Percentiles rank a stretch among this genome's conserved stretches.
phyloP scores from a whole-genome alignment of 2,797 vertebrate genomes.

The Siniperca undulata region DNA sequence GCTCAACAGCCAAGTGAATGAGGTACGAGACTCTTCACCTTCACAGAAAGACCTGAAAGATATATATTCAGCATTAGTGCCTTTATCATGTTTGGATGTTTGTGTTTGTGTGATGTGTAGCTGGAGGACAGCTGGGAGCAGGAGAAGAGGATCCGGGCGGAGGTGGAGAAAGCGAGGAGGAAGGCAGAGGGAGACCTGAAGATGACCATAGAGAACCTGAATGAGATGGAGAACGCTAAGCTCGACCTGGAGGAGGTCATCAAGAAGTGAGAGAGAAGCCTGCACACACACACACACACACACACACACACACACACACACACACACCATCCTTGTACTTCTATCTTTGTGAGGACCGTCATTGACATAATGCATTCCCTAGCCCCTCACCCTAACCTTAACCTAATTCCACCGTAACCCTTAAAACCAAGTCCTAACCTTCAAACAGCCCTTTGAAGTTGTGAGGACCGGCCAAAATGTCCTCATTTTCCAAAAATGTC shows the following conservation, averaged over 20 bases:
- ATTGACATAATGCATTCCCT: too few relatives aligned
- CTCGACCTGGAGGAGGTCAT: conserved; percentile 83
- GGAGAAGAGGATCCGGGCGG: conserved; percentile 84
- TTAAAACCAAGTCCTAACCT: too few relatives aligned
- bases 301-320: background rate
- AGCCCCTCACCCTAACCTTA: too few relatives aligned
- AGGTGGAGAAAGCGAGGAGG: conserved; percentile 82
- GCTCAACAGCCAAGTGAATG: conserved; percentile 71
- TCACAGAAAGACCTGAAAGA: background rate
- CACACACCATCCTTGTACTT: too few relatives aligned
- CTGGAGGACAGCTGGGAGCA: conserved; percentile 84
- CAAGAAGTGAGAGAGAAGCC: conserved; percentile 78
- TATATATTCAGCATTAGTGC: background rate
- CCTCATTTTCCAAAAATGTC: too few relatives aligned
- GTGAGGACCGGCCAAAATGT: too few relatives aligned
- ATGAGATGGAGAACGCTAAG: conserved; percentile 81
- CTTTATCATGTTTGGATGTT: background rate
- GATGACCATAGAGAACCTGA: conserved; percentile 81
- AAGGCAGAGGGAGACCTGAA: conserved; percentile 86
- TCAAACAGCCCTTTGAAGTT: too few relatives aligned
- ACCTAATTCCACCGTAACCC: too few relatives aligned
- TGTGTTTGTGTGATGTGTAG: conserved; percentile 53
- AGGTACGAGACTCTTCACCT: conserved; percentile 60
- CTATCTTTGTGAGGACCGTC: too few relatives aligned
- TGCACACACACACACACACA: background rate